phyloP scores from a whole-genome alignment of 2,888 invertebrate species.

The Scaptomyza flava region DNA sequence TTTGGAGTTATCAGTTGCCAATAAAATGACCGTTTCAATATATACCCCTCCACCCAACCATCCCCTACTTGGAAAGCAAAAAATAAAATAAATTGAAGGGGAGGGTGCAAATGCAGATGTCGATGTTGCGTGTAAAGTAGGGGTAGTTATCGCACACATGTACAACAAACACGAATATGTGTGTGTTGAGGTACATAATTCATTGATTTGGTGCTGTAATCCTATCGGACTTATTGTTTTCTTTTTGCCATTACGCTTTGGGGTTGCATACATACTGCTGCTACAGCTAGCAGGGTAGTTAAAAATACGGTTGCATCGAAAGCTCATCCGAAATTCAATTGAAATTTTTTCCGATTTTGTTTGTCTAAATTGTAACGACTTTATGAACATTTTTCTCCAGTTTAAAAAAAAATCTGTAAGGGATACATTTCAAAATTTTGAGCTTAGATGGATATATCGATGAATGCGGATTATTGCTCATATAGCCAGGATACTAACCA shows the following conservation, averaged over 20 bases:
- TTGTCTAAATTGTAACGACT: background rate
- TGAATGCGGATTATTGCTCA: background rate
- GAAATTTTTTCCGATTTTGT: slow-evolving; percentile 16
- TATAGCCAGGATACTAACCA: background rate
- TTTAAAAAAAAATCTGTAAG: background rate
- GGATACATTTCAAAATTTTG: background rate
- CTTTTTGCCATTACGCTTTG: slow-evolving; percentile 3
- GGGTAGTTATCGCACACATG: slow-evolving; percentile 41
- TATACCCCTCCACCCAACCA: background rate
- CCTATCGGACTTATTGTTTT: slow-evolving; percentile 25
- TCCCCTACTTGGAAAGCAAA: background rate
- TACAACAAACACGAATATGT: background rate
- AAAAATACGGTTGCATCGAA: slow-evolving; percentile 15
- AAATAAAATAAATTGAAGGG: background rate
- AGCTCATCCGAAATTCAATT: slow-evolving; percentile 9
- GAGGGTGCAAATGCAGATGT: slow-evolving; percentile 26
- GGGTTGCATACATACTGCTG: slow-evolving; percentile 25
- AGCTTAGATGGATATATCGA: background rate
- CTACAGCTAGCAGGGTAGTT: slow-evolving; percentile 37
- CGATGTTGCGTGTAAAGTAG: slow-evolving; percentile 21
- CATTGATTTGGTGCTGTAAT: slow-evolving; percentile 64
- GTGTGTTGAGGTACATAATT: slow-evolving; percentile 45
- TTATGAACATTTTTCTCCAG: background rate
- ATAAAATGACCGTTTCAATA: slow-evolving; percentile 49
- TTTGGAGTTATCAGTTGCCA: slow-evolving; percentile 65